A percentile compares a stretch with the other conserved stretches of the same genome.
Conservation (phyloP, 2,797 vertebrate genomes). For the Lagocephalus sceleratus region DNA sequence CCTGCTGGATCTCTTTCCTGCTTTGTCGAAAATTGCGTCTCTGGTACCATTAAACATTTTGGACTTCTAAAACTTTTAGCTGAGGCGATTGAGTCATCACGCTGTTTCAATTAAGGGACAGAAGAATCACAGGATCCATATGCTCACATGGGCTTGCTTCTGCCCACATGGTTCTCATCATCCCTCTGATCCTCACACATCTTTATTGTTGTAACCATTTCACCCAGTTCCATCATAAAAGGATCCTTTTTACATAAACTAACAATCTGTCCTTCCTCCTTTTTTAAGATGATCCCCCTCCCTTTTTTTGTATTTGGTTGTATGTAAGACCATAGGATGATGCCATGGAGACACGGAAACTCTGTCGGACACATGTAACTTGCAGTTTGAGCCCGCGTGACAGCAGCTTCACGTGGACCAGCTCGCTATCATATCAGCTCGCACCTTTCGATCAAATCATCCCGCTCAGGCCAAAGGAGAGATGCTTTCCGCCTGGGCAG, state of each 20-base stretch:
- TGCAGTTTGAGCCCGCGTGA: too few species aligned
- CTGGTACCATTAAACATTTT: too few species aligned
- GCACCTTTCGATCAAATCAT: too few species aligned
- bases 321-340: neutral
- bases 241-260: constrained; percentile 10
- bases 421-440: too few species aligned
- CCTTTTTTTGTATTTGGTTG: constrained; percentile 3
- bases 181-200: constrained; percentile 1
- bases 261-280: neutral
- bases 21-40: too few species aligned
- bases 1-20: too few species aligned
- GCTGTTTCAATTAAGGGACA: neutral
- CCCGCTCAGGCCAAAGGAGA: too few species aligned
- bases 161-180: constrained; percentile 37
- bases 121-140: constrained; percentile 7
- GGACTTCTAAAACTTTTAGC: neutral
- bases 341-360: constrained; percentile 25
- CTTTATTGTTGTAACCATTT: constrained; percentile 40
- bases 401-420: too few species aligned
- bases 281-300: neutral
- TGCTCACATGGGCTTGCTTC: constrained; percentile 33
- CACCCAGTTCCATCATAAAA: constrained; percentile 15
- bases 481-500: constrained; percentile 30
- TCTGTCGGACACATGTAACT: constrained; percentile 44
- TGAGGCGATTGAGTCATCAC: constrained; percentile 2